Percentiles rank a stretch among this genome's conserved stretches.
Evolutionary conservation across 2,888 invertebrate species (phyloP).

Genomic region (Folsomia manolachei): DNA sequence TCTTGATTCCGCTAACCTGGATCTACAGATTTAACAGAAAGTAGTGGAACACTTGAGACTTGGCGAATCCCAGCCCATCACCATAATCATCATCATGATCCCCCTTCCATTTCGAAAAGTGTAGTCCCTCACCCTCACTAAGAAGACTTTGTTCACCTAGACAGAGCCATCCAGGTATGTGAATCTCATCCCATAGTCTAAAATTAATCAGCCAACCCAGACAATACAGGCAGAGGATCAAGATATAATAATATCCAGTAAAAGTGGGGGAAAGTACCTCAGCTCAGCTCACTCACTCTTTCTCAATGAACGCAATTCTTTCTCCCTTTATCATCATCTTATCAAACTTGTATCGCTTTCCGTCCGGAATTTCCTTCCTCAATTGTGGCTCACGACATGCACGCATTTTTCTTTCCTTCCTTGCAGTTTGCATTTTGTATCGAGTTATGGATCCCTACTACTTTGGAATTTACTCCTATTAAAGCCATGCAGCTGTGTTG

Average conservation of each 20-base stretch:
- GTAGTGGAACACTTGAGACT: slow-evolving; percentile 17
- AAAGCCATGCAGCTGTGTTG: too few species aligned
- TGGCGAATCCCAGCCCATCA: background rate
- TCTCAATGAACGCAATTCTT: background rate
- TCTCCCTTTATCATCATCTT: background rate
- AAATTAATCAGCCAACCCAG: background rate
- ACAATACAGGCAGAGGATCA: too few species aligned
- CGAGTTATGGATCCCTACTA: background rate
- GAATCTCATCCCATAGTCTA: background rate
- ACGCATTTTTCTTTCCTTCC: background rate
- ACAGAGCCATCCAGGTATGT: background rate
- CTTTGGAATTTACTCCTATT: too few species aligned
- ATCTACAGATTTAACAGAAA: background rate
- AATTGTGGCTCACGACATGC: background rate
- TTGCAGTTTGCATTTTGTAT: background rate
- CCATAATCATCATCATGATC: slow-evolving; percentile 15
- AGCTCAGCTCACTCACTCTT: background rate
- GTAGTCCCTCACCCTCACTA: background rate
- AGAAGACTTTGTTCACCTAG: background rate
- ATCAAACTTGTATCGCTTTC: background rate
- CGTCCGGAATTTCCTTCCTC: background rate
- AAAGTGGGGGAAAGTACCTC: background rate
- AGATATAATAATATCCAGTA: too few species aligned
- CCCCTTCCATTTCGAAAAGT: background rate
- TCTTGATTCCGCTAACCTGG: background rate